A percentile compares a stretch with the other conserved stretches of the same genome.
Evolutionary conservation across 2,113 vertebrate species (phyloP).

Genomic region (Anser brachyrhynchus): DNA sequence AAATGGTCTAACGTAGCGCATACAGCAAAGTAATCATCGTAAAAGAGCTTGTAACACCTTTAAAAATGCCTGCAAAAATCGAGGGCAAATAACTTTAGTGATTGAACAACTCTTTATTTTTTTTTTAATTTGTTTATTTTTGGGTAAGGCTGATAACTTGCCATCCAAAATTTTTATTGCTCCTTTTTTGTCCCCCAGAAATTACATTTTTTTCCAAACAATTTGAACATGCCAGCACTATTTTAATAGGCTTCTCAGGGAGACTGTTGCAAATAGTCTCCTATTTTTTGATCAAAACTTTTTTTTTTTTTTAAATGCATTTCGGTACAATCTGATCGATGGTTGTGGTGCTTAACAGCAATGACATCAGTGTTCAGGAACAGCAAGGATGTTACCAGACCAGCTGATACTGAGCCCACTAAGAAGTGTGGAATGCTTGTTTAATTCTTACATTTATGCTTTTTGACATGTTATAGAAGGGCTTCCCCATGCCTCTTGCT

Average conservation of each 20-base stretch:
- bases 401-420: fast-evolving
- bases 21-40: fast-evolving
- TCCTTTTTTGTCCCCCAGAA: not conserved
- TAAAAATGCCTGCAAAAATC: not conserved
- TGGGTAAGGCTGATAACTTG: not conserved
- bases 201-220: not conserved
- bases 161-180: no score
- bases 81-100: not conserved
- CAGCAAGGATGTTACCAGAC: not conserved
- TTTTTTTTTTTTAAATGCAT: not conserved
- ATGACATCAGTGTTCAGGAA: not conserved
- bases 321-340: not conserved
- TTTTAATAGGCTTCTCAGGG: not conserved
- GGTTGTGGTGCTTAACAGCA: not conserved
- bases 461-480: not conserved
- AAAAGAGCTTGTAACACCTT: not conserved
- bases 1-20: not conserved
- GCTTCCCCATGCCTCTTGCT: not conserved
- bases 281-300: not conserved
- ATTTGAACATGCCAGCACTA: not conserved
- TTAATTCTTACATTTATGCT: not conserved
- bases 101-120: fast-evolving
- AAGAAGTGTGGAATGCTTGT: not conserved
- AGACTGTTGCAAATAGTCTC: not conserved
- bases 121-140: not conserved